Evolutionary conservation across 1,140 invertebrate genomes (phyloP), one percentile per base, ranked within the genome.

Genomic region (Polypedilum pembai): DNA sequence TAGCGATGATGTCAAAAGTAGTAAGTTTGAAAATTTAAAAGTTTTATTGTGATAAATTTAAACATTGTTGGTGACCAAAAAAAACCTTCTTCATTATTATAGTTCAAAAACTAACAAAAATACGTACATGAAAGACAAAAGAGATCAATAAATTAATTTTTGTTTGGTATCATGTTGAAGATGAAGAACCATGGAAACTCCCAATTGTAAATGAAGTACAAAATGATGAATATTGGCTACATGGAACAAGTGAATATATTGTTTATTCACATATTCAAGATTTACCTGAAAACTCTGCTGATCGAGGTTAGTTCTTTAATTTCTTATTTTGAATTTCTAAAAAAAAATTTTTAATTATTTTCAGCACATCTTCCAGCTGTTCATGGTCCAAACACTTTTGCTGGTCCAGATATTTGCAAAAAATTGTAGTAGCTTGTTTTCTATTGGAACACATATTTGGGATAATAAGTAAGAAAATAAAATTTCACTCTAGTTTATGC

Each of bases 221-320:
- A 3, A 80, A 79, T 8, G 86, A 88, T 0, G 77, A 80, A 5
- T 93, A 88, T 88, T 80, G 81, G 1, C 94, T 88, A 79, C 85
- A 90, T 24, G 94, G 93, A 0, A 84, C 89, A 1, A 91, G 90
- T 76, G 90, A 94, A 77, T 94, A 92, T 79, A 83, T 87, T 33
- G 84, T 95, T 65, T 90, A 86, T 75, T 88, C 88, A 77, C 91
- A 92, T 77, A 88, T 91, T 77, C 89, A 96, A 91, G 94, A 96
- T 79, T 92, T 96, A 66, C 93, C 94, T 0, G 94, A 96, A 82
- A 97, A 97, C 78, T 94, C 93, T 0, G 92, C 93, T 0, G 94
- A 97, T 69, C 3, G 15, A 20, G 65, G 65, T 69, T 3, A 56
- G 8, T n/a, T n/a, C n/a, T n/a, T n/a, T n/a, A 33, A 3, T 33